Percentiles rank a stretch among this genome's conserved stretches.
These are phyloP conservation scores for Acropternis orthonyx DNA, from an alignment of 2,797 vertebrate genomes.

Conservation along the genomic window DNA sequence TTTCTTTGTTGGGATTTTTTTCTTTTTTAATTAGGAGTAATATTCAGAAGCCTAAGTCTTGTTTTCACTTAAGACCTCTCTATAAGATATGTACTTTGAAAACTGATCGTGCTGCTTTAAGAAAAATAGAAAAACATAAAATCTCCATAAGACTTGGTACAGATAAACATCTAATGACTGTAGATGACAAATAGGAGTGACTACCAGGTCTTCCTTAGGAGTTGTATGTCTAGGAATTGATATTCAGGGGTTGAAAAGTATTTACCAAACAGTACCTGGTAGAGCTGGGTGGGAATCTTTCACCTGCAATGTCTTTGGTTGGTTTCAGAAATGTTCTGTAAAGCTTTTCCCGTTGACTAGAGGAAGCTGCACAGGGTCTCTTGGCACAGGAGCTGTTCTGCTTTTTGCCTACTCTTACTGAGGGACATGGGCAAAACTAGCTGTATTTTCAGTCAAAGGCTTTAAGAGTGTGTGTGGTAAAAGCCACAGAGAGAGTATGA, in stretches of 20 bases:
- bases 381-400: background rate
- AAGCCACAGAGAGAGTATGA: background rate
- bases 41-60: background rate
- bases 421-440: conserved; percentile 16
- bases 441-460: background rate
- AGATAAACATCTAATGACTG: background rate
- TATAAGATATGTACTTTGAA: background rate
- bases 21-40: background rate
- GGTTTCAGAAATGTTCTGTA: background rate
- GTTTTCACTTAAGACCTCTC: background rate
- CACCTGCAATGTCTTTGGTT: background rate
- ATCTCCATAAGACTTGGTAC: background rate
- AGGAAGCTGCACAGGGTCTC: background rate
- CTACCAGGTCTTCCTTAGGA: background rate
- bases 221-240: background rate
- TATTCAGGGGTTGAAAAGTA: background rate
- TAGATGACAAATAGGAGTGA: background rate
- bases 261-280: background rate
- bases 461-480: background rate
- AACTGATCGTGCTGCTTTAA: background rate
- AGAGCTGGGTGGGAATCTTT: background rate
- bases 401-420: background rate
- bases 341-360: background rate
- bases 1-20: background rate
- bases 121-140: background rate